Evolutionary conservation across 2,113 vertebrate genomes (phyloP).

Genomic region (Clarias magur): DNA sequence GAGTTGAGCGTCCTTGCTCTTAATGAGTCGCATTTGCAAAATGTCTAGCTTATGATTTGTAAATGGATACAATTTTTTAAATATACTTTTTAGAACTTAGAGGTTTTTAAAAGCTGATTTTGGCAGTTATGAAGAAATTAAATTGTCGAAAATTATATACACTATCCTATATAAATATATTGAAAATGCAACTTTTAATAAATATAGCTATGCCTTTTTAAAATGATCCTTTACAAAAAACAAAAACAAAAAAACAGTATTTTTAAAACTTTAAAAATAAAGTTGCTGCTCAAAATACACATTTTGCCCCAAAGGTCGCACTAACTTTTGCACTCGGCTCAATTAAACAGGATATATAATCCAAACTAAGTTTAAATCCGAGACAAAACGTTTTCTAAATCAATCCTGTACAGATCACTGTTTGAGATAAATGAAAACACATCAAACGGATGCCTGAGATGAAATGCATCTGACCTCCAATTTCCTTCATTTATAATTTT

Average conservation of each 20-base stretch:
- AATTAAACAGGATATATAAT: background rate
- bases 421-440: too few relatives aligned
- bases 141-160: background rate
- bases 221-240: too few relatives aligned
- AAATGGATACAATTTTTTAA: too few relatives aligned
- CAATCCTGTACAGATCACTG: fast-evolving
- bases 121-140: background rate
- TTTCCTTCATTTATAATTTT: too few relatives aligned
- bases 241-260: background rate
- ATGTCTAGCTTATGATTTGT: background rate
- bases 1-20: background rate
- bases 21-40: background rate
- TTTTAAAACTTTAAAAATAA: background rate
- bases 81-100: background rate
- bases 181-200: too few relatives aligned
- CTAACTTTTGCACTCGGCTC: background rate
- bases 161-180: too few relatives aligned
- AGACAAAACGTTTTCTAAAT: background rate
- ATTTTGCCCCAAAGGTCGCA: background rate
- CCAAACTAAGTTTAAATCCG: background rate
- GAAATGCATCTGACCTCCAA: too few relatives aligned
- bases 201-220: too few relatives aligned
- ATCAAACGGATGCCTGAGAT: background rate
- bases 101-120: background rate
- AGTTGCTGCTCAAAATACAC: background rate